Base-by-base conservation (phyloP, 2,113 vertebrate genomes). In the Murina feae region DNA sequence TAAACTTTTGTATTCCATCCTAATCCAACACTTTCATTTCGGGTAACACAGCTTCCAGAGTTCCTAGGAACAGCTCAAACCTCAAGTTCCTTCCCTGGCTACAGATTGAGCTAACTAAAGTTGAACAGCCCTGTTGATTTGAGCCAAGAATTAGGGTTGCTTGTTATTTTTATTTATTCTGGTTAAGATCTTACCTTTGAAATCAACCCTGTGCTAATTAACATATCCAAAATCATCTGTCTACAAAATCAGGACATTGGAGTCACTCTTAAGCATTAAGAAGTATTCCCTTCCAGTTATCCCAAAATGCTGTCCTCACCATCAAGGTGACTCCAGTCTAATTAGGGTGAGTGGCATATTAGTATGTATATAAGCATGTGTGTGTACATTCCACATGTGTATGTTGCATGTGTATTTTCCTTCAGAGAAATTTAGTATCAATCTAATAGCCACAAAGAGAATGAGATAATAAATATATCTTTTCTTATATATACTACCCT, bases 121-220 rank as follows among this genome's bases (percentile, higher is more conserved):
- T 32, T 89, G 53, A 94, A 65, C 5, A 78, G 17, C 23, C 32
- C 47, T 72, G 44, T 37, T 90, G 44, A 65, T 51, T 39, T 68
- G 30, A 90, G 69, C 76, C 75, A 97, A 95, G 55, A 63, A 63
- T 81, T 92, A 65, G 28, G 5, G 18, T 88, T 96, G 60, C 75
- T n/a, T 66, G 37, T 66, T 37, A 44, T 20, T 74, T 84, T 39
- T 37, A 44, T 68, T 39, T 12, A 47, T 75, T 44, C 53, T 71
- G 60, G 21, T 92, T 95, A 96, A 44, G 35, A 79, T 89, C 90
- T 92, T 89, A 86, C 42, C 44, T 97, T 97, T 93, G 53, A 96
- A 94, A 96, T 91, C 66, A 80, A 69, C 25, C n/a, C 39, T 42
- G 35, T 81, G 65, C 44, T 96, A 92, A 96, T 85, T 32, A 94